A percentile compares a stretch with the other conserved stretches of the same genome.
Conservation (phyloP, 2,888 invertebrate species). For the Synanthedon myopaeformis region DNA sequence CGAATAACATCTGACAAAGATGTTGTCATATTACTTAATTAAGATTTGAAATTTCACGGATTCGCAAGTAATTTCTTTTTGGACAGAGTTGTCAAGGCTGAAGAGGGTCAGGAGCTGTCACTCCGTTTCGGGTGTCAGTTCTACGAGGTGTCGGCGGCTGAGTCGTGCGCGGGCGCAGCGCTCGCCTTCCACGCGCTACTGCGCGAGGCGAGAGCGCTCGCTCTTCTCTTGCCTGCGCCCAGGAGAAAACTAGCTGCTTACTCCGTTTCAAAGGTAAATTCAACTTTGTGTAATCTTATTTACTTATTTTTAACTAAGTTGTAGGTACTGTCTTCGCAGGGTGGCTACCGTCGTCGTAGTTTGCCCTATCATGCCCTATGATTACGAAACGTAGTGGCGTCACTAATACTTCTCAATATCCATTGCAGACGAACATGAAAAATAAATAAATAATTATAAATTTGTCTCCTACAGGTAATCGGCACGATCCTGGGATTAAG, state of each 20-base stretch:
- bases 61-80: slow-evolving; percentile 8
- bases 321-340: too few species aligned
- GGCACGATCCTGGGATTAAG: slow-evolving; percentile 83
- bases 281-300: neutral
- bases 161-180: slow-evolving; percentile 84
- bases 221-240: slow-evolving; percentile 75
- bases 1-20: too few species aligned
- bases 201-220: slow-evolving; percentile 82
- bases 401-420: too few species aligned
- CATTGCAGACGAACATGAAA: too few species aligned
- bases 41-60: neutral
- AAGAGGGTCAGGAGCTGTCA: slow-evolving; percentile 84
- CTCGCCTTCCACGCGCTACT: slow-evolving; percentile 82
- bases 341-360: too few species aligned
- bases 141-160: slow-evolving; percentile 87
- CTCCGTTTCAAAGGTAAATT: slow-evolving; percentile 77
- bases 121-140: slow-evolving; percentile 84
- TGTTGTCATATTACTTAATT: neutral
- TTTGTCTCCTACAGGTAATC: slow-evolving; percentile 56
- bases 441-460: neutral
- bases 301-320: too few species aligned
- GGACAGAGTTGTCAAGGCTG: slow-evolving; percentile 79
- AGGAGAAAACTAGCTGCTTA: slow-evolving; percentile 81
- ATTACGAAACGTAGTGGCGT: too few species aligned
- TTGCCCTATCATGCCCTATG: too few species aligned